Percentiles rank a stretch among this genome's conserved stretches.
These are phyloP conservation scores for Anaspis maculata DNA, from an alignment of 2,888 invertebrate genomes.

Conservation along the genomic window DNA sequence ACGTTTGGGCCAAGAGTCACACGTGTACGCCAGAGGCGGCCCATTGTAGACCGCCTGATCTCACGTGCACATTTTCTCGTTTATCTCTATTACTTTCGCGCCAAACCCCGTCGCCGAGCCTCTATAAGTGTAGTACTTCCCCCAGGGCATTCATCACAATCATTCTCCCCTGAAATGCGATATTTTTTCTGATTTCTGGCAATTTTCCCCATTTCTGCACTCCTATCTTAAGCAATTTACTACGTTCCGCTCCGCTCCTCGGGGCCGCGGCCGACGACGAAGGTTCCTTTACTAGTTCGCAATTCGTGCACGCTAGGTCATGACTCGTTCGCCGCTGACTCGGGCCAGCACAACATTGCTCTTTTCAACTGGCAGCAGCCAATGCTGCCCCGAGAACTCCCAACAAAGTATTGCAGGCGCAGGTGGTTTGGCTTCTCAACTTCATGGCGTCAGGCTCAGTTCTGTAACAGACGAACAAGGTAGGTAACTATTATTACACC, in stretches of 20 bases:
- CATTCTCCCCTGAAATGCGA: slow-evolving; percentile 24
- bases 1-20: too few species aligned
- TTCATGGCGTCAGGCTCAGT: too few species aligned
- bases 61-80: slow-evolving; percentile 24
- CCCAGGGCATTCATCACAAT: slow-evolving; percentile 27
- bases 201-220: slow-evolving; percentile 18
- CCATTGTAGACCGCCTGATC: slow-evolving; percentile 7
- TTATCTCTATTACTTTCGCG: slow-evolving; percentile 25
- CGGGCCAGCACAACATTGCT: too few species aligned
- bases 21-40: slow-evolving; percentile 7
- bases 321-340: too few species aligned
- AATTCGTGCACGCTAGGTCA: too few species aligned
- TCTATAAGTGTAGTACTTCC: slow-evolving; percentile 21
- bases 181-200: slow-evolving; percentile 25
- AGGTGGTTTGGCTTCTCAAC: too few species aligned
- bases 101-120: slow-evolving; percentile 12
- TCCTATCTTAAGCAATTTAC: slow-evolving; percentile 13
- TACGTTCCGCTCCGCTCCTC: background rate
- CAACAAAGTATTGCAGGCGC: too few species aligned
- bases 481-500: too few species aligned
- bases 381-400: too few species aligned
- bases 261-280: background rate
- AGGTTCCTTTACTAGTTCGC: too few species aligned
- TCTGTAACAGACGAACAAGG: too few species aligned
- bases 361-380: too few species aligned